Percentiles rank a stretch among this genome's conserved stretches.
Conservation (phyloP, 2,888 invertebrate genomes). For the Tipula lateralis region DNA sequence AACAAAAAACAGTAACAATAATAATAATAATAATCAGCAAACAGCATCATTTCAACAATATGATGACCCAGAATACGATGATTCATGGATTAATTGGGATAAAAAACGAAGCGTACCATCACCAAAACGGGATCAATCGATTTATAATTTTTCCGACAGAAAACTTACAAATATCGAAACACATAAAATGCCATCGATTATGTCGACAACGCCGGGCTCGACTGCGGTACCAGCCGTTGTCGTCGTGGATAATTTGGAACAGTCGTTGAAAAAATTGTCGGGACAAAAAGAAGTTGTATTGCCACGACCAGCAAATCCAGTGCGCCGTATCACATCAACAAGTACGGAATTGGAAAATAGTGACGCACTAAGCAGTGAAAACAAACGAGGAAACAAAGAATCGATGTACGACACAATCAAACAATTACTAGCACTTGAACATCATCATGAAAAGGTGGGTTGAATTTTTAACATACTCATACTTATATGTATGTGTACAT, state of each 20-base stretch:
- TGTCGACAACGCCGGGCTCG: slow-evolving; percentile 25
- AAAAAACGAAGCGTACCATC: slow-evolving; percentile 46
- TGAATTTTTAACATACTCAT: neutral
- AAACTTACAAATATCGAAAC: slow-evolving; percentile 33
- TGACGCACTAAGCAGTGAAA: slow-evolving; percentile 26
- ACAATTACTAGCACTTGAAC: slow-evolving; percentile 54
- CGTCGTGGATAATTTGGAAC: slow-evolving; percentile 30
- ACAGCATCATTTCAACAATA: slow-evolving; percentile 34
- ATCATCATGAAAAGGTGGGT: slow-evolving; percentile 55
- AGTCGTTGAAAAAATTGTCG: slow-evolving; percentile 32
- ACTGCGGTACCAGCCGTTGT: slow-evolving; percentile 49
- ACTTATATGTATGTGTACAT: too few relatives aligned
- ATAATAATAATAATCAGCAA: slow-evolving; percentile 34
- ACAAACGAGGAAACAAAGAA: slow-evolving; percentile 37
- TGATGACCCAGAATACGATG: slow-evolving; percentile 46
- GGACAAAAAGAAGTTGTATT: slow-evolving; percentile 64
- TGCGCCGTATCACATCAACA: slow-evolving; percentile 42
- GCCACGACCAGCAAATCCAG: slow-evolving; percentile 56
- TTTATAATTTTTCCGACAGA: slow-evolving; percentile 34
- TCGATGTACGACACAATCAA: slow-evolving; percentile 54
- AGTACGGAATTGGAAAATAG: slow-evolving; percentile 34
- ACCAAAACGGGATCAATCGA: slow-evolving; percentile 33
- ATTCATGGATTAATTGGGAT: slow-evolving; percentile 49
- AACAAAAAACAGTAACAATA: slow-evolving; percentile 33
- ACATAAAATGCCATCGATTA: slow-evolving; percentile 29